Base-by-base conservation (phyloP, 2,797 vertebrate species). In the Sylvilagus floridanus region DNA sequence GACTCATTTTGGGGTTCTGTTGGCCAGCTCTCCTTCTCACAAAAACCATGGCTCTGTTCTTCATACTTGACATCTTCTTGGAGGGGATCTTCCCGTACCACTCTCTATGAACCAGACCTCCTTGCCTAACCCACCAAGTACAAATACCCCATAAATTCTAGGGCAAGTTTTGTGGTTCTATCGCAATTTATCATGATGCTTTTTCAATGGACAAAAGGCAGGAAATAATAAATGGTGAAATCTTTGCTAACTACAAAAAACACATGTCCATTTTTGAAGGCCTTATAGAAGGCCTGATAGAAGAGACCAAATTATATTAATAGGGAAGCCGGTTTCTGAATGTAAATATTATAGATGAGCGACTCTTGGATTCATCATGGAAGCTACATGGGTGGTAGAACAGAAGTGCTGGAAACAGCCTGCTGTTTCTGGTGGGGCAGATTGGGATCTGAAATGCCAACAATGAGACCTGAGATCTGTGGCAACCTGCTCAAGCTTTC, bases 241-340 rank as follows among this genome's bases (percentile, higher is more conserved):
- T 75, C 22, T 69, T 17, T 91, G 68, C 77, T 24, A 60, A 66
- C 42, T 73, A 24, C 91, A 77, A 65, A 65, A 72, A 66, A 37
- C 4, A 28, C 7, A 24, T 32, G n/a, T 84, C 42, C 68, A 24
- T 65, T 78, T 76, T 52, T 71, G 81, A 91, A 65, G 69, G n/a
- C 22, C 63, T 95, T 93, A 87, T 77, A 71, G 84, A 63, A 47
- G n/a, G n/a, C n/a, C n/a, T 42, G 54, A 16, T 17, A 57, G 54
- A 57, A 17, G 54, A 57, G 54, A 57, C 19, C 19, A 57, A 16
- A 57, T 57, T 57, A 57, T 57, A 57, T 85, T 69, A 69, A 76
- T 32, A 68, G 86, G 21, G 52, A 83, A 37, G 50, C 5, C 3
- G 35, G 42, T 11, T 54, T 88, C 54, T 62, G 24, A 62, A 65